Evolutionary conservation across 2,113 vertebrate genomes (phyloP).

Genomic region (Mus pahari): DNA sequence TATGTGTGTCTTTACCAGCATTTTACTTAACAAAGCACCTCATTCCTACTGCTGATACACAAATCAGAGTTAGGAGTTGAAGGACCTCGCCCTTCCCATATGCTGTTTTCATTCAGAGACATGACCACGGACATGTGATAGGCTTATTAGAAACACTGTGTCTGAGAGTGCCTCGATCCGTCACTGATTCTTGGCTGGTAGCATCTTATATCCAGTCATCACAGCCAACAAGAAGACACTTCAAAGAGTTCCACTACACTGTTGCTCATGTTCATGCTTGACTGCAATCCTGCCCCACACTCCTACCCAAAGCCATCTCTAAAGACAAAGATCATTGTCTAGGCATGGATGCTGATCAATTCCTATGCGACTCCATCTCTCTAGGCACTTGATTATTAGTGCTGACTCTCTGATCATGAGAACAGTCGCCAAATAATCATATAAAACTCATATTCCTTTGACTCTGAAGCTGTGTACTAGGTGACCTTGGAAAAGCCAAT

Average conservation of each 20-base stretch:
- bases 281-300: neutral
- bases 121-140: neutral
- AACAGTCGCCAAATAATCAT: neutral
- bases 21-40: neutral
- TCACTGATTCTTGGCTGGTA: neutral
- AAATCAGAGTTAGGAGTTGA: neutral
- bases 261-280: neutral
- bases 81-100: neutral
- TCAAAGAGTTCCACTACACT: neutral
- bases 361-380: neutral
- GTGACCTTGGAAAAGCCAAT: conserved; percentile 50
- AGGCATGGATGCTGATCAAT: neutral
- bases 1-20: neutral
- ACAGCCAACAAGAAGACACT: neutral
- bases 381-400: neutral
- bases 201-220: neutral
- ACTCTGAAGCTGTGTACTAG: neutral
- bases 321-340: neutral
- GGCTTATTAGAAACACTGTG: neutral
- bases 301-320: neutral
- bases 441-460: neutral
- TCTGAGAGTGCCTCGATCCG: neutral
- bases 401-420: neutral
- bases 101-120: neutral
- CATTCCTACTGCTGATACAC: neutral